Conservation (phyloP, 1,140 invertebrate species). For the Pseudomyrmex dendroicus region DNA sequence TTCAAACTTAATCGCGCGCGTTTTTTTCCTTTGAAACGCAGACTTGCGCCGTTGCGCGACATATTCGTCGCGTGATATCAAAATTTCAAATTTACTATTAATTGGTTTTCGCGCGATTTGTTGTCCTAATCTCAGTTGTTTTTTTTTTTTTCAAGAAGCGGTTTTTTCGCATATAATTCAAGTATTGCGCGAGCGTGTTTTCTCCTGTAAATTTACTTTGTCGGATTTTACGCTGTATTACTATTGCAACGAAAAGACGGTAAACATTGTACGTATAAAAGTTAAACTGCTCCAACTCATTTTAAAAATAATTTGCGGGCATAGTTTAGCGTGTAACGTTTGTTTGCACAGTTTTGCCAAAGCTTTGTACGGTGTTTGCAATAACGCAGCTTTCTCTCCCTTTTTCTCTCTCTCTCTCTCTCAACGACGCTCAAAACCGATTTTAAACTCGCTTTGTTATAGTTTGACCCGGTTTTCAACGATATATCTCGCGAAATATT, state of each 20-base stretch:
- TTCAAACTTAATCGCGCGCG: not conserved
- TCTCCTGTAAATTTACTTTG: too few relatives aligned
- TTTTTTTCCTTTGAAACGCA: not conserved
- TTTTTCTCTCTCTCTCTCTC: too few relatives aligned
- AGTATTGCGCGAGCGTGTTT: too few relatives aligned
- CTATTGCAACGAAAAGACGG: not conserved
- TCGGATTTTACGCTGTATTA: too few relatives aligned
- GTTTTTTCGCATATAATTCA: too few relatives aligned
- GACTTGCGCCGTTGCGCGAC: not conserved
- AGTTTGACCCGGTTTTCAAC: constrained; percentile 48
- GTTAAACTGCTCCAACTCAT: not conserved
- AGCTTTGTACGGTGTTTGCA: constrained; percentile 1
- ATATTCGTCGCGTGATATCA: not conserved
- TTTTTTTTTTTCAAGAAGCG: too few relatives aligned
- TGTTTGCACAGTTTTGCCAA: not conserved
- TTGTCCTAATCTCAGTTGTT: too few relatives aligned
- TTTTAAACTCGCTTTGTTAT: constrained; percentile 55
- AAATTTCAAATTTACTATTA: too few relatives aligned
- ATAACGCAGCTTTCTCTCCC: constrained; percentile 1
- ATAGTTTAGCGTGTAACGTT: not conserved
- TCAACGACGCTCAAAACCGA: constrained; percentile 20
- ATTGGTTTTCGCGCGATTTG: too few relatives aligned
- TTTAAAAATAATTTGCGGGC: constrained; percentile 12
- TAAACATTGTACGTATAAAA: not conserved
- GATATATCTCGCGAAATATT: constrained; percentile 62